phyloP scores from a whole-genome alignment of 2,113 vertebrate species.

The Saguinus midas region DNA sequence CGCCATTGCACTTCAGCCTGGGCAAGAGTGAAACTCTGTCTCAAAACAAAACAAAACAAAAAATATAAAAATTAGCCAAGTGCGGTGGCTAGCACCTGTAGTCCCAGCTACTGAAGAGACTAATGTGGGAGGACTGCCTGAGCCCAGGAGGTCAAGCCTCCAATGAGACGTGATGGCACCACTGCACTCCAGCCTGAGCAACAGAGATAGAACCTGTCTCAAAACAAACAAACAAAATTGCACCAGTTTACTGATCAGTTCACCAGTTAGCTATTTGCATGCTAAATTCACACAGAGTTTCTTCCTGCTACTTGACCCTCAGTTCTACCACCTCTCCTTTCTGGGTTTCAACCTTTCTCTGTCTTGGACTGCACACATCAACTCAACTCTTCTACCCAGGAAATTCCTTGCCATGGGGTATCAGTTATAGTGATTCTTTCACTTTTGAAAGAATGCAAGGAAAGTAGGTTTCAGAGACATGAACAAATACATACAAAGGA shows the following conservation, averaged over 20 bases:
- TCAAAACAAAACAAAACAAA: neutral
- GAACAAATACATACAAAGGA: neutral
- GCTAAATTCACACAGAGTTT: neutral
- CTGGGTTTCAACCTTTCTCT: neutral
- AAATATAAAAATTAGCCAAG: neutral
- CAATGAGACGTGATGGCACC: neutral
- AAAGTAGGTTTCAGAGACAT: neutral
- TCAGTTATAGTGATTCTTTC: neutral
- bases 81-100: neutral
- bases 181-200: neutral
- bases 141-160: neutral
- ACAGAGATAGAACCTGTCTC: neutral
- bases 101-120: neutral
- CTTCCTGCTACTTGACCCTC: neutral
- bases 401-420: neutral
- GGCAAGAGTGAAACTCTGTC: neutral
- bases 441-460: neutral
- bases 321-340: neutral
- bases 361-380: neutral
- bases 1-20: no score
- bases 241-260: neutral
- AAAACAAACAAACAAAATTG: neutral
- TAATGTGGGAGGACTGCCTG: neutral
- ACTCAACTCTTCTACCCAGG: neutral
- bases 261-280: neutral